These are phyloP conservation scores for Conus betulinus DNA, from an alignment of 1,140 invertebrate genomes.

Conservation along the genomic window DNA sequence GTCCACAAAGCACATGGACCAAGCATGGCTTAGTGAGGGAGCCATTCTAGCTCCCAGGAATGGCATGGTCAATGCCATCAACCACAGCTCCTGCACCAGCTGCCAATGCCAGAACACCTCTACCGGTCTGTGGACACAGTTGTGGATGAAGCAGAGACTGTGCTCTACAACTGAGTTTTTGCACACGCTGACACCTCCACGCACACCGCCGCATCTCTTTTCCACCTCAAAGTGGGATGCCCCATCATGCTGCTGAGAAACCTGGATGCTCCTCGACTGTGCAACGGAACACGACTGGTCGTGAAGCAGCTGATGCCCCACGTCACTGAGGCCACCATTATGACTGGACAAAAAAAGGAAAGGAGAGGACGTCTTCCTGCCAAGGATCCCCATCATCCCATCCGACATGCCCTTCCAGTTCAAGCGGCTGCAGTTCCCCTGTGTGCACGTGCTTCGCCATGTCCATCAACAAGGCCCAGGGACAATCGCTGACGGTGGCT, in stretches of 20 bases:
- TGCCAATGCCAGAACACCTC: neutral
- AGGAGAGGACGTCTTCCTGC: constrained; percentile 51
- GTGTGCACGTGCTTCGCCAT: constrained; percentile 77
- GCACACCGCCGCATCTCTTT: constrained; percentile 72
- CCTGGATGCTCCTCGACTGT: constrained; percentile 61
- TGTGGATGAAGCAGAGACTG: constrained; percentile 48
- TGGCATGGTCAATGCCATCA: neutral
- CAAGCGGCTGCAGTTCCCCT: constrained; percentile 77
- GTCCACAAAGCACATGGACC: no score
- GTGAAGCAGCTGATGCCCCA: constrained; percentile 53
- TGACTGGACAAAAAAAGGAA: constrained; percentile 31
- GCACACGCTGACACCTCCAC: constrained; percentile 66
- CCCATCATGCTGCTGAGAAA: constrained; percentile 75
- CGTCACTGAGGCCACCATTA: constrained; percentile 51
- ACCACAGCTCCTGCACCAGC: no score
- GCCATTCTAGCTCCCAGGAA: neutral
- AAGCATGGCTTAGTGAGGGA: neutral
- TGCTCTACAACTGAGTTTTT: constrained; percentile 69
- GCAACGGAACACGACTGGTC: constrained; percentile 73
- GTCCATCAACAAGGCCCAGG: constrained; percentile 80
- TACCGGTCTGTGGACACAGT: constrained; percentile 44
- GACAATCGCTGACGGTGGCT: constrained; percentile 73
- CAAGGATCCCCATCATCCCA: neutral
- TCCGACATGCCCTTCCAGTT: constrained; percentile 69
- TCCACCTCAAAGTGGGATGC: constrained; percentile 70